Percentiles rank a stretch among this genome's conserved stretches.
These are phyloP conservation scores for Aleiodes alternator DNA, from an alignment of 2,888 invertebrate genomes.

Conservation along the genomic window DNA sequence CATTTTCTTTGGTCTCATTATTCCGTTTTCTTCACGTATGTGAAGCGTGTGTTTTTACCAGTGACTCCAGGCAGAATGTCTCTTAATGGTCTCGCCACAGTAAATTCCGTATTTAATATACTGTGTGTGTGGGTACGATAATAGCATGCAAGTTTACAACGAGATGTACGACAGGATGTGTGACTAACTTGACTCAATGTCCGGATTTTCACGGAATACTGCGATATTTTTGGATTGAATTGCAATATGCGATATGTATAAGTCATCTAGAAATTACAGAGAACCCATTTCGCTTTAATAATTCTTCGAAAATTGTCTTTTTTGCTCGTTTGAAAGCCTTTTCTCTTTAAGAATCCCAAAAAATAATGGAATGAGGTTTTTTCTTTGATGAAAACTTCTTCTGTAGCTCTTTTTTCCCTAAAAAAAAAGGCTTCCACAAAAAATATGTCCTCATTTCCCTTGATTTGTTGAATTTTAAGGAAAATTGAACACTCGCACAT, in stretches of 20 bases:
- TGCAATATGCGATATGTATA: conserved; percentile 32
- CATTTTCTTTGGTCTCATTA: conserved; percentile 37
- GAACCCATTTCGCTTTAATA: background rate
- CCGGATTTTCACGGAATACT: no score
- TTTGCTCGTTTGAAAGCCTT: background rate
- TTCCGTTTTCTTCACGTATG: conserved; percentile 38
- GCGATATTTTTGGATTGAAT: conserved; percentile 71
- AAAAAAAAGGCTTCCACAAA: no score
- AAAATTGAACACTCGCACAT: no score
- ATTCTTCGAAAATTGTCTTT: background rate
- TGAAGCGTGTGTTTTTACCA: conserved; percentile 35
- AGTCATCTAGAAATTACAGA: background rate
- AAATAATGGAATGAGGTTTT: no score
- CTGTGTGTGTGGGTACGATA: conserved; percentile 67
- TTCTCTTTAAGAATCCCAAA: no score
- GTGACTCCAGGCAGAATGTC: conserved; percentile 41
- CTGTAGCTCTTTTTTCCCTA: no score
- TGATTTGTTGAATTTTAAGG: no score
- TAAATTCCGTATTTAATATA: conserved; percentile 54
- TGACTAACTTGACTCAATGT: conserved; percentile 63
- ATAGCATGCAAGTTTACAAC: conserved; percentile 62
- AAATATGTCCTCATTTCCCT: no score
- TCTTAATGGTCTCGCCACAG: conserved; percentile 41
- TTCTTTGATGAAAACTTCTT: no score
- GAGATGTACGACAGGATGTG: conserved; percentile 71